Conservation (phyloP, 2,888 invertebrate genomes). For the Pyrgus malvae region DNA sequence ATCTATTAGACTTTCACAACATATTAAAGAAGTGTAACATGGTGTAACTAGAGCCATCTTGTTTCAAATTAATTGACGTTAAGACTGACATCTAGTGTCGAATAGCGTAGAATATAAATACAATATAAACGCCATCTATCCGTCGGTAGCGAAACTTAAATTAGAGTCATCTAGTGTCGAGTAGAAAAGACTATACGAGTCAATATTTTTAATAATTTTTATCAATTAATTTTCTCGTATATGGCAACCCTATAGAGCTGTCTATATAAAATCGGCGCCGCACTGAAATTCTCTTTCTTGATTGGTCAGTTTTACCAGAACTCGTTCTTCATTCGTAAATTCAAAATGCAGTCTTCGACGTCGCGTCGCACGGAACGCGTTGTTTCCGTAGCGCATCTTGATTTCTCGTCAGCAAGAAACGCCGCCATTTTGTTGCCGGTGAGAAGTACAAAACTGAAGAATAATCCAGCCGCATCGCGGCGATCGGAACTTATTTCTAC, state of each 20-base stretch:
- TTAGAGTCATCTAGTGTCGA: conserved; percentile 35
- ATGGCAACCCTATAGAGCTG: conserved; percentile 53
- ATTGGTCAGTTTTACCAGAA: conserved; percentile 56
- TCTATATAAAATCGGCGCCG: conserved; percentile 61
- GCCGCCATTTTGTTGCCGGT: conserved; percentile 65
- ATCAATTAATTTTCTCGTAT: neutral
- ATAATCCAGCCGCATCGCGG: conserved; percentile 67
- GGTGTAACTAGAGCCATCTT: too few species aligned
- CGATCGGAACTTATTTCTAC: conserved; percentile 48
- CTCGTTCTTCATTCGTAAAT: conserved; percentile 32
- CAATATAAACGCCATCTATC: conserved; percentile 1
- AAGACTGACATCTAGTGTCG: neutral
- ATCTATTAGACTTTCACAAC: neutral
- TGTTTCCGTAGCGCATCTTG: neutral
- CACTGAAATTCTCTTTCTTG: conserved; percentile 60
- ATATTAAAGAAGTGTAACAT: too few species aligned
- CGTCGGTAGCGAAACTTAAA: neutral
- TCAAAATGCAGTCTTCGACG: conserved; percentile 29
- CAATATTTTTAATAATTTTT: too few species aligned
- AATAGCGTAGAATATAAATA: neutral
- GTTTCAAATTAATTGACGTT: too few species aligned
- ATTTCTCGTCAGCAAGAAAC: conserved; percentile 26
- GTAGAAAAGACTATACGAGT: conserved; percentile 23
- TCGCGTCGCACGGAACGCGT: conserved; percentile 38
- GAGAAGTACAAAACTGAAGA: conserved; percentile 18